Evolutionary conservation across 2,888 invertebrate genomes (phyloP).

Genomic region (Tricholauxania praeusta): DNA sequence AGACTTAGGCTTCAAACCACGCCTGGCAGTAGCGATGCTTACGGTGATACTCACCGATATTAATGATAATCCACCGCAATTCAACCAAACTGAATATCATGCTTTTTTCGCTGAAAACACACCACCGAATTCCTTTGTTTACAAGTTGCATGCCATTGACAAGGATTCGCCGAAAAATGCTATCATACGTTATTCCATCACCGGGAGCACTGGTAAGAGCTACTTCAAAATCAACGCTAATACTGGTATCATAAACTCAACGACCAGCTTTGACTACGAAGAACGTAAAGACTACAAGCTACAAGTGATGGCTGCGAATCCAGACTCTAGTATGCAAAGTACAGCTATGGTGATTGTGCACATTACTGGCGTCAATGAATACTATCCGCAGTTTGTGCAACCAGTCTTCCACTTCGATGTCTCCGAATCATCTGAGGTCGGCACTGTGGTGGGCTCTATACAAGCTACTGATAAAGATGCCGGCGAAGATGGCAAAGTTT

Average conservation of each 20-base stretch:
- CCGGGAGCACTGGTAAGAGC: constrained; percentile 80
- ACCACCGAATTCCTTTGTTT: constrained; percentile 80
- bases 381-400: constrained; percentile 87
- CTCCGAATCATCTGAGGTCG: constrained; percentile 90
- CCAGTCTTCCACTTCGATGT: constrained; percentile 93
- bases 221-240: constrained; percentile 82
- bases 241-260: constrained; percentile 82
- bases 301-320: constrained; percentile 86
- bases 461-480: constrained; percentile 91
- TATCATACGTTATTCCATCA: constrained; percentile 84
- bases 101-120: constrained; percentile 88
- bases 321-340: constrained; percentile 84
- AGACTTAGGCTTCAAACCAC: constrained; percentile 86
- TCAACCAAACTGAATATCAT: constrained; percentile 81
- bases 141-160: constrained; percentile 82
- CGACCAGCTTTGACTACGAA: constrained; percentile 88
- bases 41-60: constrained; percentile 91
- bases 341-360: constrained; percentile 79
- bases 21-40: constrained; percentile 81
- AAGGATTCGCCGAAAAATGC: constrained; percentile 90
- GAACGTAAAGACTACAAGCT: constrained; percentile 80
- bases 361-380: constrained; percentile 90
- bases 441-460: constrained; percentile 85
- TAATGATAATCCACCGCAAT: constrained; percentile 92
- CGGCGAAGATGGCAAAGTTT: constrained; percentile 88